These are phyloP conservation scores for Gymnarchus niloticus DNA, from an alignment of 2,113 vertebrate species.

Conservation along the genomic window DNA sequence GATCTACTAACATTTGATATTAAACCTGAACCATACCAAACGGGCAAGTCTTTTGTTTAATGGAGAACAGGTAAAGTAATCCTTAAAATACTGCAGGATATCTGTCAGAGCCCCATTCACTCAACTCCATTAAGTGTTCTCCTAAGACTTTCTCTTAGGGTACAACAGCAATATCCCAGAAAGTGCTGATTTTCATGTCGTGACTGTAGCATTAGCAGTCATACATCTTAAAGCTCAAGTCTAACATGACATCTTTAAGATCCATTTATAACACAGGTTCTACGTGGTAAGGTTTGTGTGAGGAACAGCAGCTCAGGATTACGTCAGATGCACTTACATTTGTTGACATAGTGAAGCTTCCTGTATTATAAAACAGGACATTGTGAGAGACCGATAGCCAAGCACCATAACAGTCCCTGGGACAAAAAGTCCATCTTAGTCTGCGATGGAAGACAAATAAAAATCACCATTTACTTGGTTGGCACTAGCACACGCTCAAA, in stretches of 20 bases:
- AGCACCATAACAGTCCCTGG: not conserved
- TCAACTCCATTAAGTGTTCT: too few relatives aligned
- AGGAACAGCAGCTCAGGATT: not conserved
- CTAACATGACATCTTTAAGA: not conserved
- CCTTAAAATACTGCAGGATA: too few relatives aligned
- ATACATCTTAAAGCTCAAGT: not conserved
- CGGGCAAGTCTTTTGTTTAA: not conserved
- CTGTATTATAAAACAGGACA: not conserved
- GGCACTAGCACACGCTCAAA: not conserved
- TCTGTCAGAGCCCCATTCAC: too few relatives aligned
- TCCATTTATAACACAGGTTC: not conserved
- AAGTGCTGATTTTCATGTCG: not conserved
- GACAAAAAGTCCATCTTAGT: not conserved
- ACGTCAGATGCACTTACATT: not conserved
- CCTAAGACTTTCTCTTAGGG: not conserved
- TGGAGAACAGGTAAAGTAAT: conserved; percentile 2
- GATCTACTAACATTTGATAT: not conserved
- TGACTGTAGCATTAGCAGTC: not conserved
- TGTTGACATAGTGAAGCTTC: not conserved
- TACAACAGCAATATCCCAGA: not conserved
- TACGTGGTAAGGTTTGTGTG: not conserved
- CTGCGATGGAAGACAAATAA: too few relatives aligned
- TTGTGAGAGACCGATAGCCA: not conserved
- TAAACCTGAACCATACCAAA: not conserved
- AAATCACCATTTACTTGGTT: not conserved